Evolutionary conservation across 2,888 invertebrate species (phyloP).

Genomic region (Synergus umbraculus): DNA sequence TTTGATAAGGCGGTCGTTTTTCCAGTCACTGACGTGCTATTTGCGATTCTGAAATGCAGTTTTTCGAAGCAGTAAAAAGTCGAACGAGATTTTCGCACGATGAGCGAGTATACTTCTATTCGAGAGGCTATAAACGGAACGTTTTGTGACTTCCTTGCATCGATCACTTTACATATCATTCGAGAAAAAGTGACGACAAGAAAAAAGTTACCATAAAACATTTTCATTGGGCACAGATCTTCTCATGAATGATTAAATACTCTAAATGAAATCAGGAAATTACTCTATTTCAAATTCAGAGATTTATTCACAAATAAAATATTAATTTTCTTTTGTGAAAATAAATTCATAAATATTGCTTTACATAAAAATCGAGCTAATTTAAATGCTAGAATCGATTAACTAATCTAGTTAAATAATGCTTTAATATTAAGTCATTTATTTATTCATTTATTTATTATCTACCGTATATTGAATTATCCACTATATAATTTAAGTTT

Average conservation of each 20-base stretch:
- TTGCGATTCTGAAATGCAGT: slow-evolving; percentile 22
- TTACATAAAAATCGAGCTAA: too few relatives aligned
- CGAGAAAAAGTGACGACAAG: background rate
- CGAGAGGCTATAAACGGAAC: slow-evolving; percentile 13
- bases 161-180: slow-evolving; percentile 15
- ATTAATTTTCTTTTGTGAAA: too few relatives aligned
- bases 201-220: background rate
- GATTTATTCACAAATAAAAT: too few relatives aligned
- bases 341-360: too few relatives aligned
- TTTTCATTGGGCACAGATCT: background rate
- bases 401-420: too few relatives aligned
- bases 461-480: too few relatives aligned
- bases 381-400: too few relatives aligned
- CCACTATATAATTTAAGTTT: too few relatives aligned
- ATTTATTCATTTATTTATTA: too few relatives aligned
- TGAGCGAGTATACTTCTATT: slow-evolving; percentile 10
- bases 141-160: slow-evolving; percentile 12
- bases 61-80: slow-evolving; percentile 36
- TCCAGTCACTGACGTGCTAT: slow-evolving; percentile 29
- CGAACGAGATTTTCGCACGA: slow-evolving; percentile 34
- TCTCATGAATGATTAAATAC: background rate
- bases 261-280: too few relatives aligned
- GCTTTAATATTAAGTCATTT: too few relatives aligned
- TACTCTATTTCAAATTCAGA: too few relatives aligned
- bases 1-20: slow-evolving; percentile 47